phyloP scores from a whole-genome alignment of 1,140 invertebrate genomes.

The Stegodyphus dumicola region DNA sequence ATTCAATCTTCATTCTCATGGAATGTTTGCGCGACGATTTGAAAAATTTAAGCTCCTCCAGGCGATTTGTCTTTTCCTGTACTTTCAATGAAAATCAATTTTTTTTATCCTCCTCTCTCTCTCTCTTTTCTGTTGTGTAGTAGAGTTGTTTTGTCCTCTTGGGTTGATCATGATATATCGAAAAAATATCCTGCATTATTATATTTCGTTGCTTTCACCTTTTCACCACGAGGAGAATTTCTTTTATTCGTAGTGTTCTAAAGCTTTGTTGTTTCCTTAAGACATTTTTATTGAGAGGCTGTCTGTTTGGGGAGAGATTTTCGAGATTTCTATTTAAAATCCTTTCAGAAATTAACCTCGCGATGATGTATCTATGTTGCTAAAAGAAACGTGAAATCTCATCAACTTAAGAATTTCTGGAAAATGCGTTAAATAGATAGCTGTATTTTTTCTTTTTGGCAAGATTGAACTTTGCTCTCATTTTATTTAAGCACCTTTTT shows the following conservation, averaged over 20 bases:
- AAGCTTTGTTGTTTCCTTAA: too few relatives aligned
- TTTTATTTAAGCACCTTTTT: too few relatives aligned
- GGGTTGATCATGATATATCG: slow-evolving; percentile 35
- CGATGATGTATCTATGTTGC: too few relatives aligned
- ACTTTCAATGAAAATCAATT: slow-evolving; percentile 39
- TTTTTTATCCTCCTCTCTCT: neutral
- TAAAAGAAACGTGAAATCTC: too few relatives aligned
- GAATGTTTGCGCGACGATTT: slow-evolving; percentile 7
- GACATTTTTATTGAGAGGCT: too few relatives aligned
- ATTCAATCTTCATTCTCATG: neutral
- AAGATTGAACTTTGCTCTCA: too few relatives aligned
- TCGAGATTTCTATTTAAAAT: too few relatives aligned
- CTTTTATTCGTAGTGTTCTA: neutral
- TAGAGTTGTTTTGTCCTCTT: neutral
- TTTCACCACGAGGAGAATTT: neutral
- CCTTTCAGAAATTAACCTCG: too few relatives aligned
- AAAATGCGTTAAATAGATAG: too few relatives aligned
- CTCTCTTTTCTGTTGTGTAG: neutral
- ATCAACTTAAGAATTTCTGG: too few relatives aligned
- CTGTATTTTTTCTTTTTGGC: too few relatives aligned
- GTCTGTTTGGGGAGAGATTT: too few relatives aligned
- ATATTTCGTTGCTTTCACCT: slow-evolving; percentile 34
- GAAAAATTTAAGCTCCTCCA: slow-evolving; percentile 24
- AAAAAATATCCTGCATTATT: slow-evolving; percentile 17
- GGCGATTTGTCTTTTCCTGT: slow-evolving; percentile 21